A percentile compares a stretch with the other conserved stretches of the same genome.
Evolutionary conservation across 2,797 vertebrate genomes (phyloP).

Genomic region (Lacerta agilis): DNA sequence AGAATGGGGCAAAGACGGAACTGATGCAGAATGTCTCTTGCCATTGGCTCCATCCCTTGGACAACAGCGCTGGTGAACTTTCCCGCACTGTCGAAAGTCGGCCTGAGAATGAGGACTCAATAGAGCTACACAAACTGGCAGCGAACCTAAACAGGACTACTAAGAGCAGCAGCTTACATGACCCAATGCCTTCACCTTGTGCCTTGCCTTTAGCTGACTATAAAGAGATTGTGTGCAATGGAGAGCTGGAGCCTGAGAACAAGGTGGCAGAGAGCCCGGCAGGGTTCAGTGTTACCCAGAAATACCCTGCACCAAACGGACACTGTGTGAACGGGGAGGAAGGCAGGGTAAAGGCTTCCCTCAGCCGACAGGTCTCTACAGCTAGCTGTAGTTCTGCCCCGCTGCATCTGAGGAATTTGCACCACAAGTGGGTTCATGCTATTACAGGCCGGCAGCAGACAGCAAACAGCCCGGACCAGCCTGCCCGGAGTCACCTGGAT

Average conservation of each 20-base stretch:
- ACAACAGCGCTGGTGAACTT: conserved; percentile 60
- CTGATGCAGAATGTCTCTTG: conserved; percentile 30
- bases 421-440: conserved; percentile 76
- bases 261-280: conserved; percentile 62
- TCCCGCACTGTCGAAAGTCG: conserved; percentile 38
- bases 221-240: conserved; percentile 83
- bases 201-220: conserved; percentile 86
- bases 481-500: conserved; percentile 89
- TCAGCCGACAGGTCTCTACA: conserved; percentile 87
- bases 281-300: conserved; percentile 48
- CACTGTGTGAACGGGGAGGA: conserved; percentile 81
- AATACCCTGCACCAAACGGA: conserved; percentile 71
- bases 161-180: conserved; percentile 72
- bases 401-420: conserved; percentile 82
- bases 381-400: conserved; percentile 86
- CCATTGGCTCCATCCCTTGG: conserved; percentile 53
- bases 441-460: conserved; percentile 73
- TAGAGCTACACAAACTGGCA: conserved; percentile 69
- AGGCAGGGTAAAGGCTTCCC: conserved; percentile 71
- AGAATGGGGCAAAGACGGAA: conserved; percentile 80
- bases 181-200: conserved; percentile 82
- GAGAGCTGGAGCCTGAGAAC: conserved; percentile 80
- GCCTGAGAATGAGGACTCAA: conserved; percentile 67
- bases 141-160: conserved; percentile 81
- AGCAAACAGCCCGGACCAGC: conserved; percentile 88